Evolutionary conservation across 35 echinoderm and acorn worm species (phyloP).

Genomic region (Chiridota heheva): DNA sequence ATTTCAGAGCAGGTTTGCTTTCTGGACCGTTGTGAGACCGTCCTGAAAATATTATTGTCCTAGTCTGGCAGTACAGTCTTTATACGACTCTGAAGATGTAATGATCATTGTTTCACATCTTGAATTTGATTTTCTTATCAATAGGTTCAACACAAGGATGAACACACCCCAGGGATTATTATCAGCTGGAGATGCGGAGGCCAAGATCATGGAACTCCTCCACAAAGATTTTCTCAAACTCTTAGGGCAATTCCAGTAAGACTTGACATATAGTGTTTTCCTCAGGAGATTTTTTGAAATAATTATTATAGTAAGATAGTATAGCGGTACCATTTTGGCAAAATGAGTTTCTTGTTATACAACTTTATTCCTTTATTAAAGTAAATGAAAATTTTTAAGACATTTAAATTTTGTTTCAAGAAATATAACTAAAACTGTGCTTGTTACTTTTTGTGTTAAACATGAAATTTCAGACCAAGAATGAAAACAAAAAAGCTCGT

Average conservation of each 20-base stretch:
- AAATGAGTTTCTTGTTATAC: no score
- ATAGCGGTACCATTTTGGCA: no score
- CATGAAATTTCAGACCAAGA: no score
- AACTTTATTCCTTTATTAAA: no score
- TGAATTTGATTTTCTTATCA: neutral
- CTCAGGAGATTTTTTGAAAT: no score
- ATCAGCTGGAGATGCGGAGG: conserved; percentile 71
- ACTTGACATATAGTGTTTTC: no score
- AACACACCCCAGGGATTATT: conserved; percentile 57
- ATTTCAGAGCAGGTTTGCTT: neutral
- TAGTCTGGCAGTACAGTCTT: neutral
- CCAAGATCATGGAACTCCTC: conserved; percentile 87
- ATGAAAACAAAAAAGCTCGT: no score
- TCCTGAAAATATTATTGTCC: neutral
- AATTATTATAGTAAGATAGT: no score
- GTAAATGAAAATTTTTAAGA: no score
- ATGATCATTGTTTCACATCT: neutral
- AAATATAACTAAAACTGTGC: no score
- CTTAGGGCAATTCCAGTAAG: conserved; percentile 78
- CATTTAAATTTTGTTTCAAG: no score
- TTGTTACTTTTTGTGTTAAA: no score
- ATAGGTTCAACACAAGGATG: conserved; percentile 71
- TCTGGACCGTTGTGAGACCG: neutral
- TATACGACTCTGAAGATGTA: neutral
- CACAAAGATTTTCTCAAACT: conserved; percentile 83